Evolutionary conservation across 2,888 invertebrate species (phyloP), one percentile per base, ranked within the genome.

Genomic region (Leptopilina myrica): DNA sequence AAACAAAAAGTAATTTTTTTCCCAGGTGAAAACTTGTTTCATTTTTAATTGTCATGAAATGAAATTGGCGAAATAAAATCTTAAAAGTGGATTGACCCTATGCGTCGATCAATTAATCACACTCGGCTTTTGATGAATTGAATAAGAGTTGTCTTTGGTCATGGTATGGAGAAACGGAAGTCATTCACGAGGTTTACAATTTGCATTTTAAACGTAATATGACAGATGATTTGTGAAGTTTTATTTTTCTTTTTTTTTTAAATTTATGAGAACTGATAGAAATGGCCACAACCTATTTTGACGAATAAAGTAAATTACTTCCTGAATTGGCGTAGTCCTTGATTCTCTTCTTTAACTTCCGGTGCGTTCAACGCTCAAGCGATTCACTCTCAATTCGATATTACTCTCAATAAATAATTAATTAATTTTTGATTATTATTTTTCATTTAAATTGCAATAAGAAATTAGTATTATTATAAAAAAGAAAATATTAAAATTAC

Each of bases 241-340:
- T 59, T 59, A 15, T 15, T 15, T 59, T 59, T 59, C 15, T 59
- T 56, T 56, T 56, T 12, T 56, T n/a, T 46, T 46, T 46, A 46
- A 33, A 33, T 33, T 33, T 33, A 73, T 56, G n/a, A 73, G 56
- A 73, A 33, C n/a, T 26, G 56, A n/a, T 53, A 73, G 73, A 73
- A 73, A 73, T 73, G 73, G 73, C 73, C 73, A 56, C 73, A 73
- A 73, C 73, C 73, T 73, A 73, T 73, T 62, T 73, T 73, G 73
- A 73, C 73, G 73, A 73, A 33, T 73, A 33, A 73, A 77, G 79
- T 80, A 80, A 80, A 82, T 69, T 65, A 79, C 77, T 85, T 82
- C 78, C 82, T 73, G 80, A 75, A 56, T 69, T 75, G 67, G 76
- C 64, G 64, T 26, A 53, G 75, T 82, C 85, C 85, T 85, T 85